Evolutionary conservation across 2,888 invertebrate species (phyloP).

Genomic region (Lacanobia wlatinum): DNA sequence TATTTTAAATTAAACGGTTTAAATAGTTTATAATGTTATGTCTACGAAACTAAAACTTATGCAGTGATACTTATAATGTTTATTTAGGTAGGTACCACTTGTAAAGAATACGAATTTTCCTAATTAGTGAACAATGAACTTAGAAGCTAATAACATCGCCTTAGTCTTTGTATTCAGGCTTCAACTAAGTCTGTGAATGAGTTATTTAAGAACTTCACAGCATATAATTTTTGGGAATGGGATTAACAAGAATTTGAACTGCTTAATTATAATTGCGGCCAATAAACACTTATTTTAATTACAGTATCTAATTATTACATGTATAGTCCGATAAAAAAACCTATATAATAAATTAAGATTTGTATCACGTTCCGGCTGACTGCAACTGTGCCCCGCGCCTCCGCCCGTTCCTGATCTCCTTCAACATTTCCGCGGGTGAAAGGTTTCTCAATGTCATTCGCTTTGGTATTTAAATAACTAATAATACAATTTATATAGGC

Average conservation of each 20-base stretch:
- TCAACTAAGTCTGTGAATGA: not conserved
- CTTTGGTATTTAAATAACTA: constrained; percentile 52
- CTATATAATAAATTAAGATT: constrained; percentile 13
- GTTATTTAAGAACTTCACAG: not conserved
- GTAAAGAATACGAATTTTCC: not conserved
- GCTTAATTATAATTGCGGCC: not conserved
- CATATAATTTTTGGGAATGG: not conserved
- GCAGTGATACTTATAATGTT: too few species aligned
- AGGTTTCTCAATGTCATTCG: constrained; percentile 79
- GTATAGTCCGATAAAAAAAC: not conserved
- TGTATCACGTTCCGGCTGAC: constrained; percentile 46
- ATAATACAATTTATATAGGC: constrained; percentile 44
- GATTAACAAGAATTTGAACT: not conserved
- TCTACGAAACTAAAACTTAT: not conserved
- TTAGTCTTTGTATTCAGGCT: not conserved
- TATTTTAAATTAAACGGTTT: not conserved
- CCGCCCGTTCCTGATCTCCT: constrained; percentile 78
- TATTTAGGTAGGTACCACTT: too few species aligned
- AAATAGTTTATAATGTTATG: constrained; percentile 6
- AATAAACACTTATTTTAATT: not conserved
- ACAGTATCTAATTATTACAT: not conserved
- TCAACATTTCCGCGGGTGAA: constrained; percentile 78
- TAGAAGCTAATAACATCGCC: not conserved
- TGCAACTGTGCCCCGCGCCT: constrained; percentile 33
- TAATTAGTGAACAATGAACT: not conserved